Conservation (phyloP, 2,113 vertebrate species). For the Oceanites oceanicus region DNA sequence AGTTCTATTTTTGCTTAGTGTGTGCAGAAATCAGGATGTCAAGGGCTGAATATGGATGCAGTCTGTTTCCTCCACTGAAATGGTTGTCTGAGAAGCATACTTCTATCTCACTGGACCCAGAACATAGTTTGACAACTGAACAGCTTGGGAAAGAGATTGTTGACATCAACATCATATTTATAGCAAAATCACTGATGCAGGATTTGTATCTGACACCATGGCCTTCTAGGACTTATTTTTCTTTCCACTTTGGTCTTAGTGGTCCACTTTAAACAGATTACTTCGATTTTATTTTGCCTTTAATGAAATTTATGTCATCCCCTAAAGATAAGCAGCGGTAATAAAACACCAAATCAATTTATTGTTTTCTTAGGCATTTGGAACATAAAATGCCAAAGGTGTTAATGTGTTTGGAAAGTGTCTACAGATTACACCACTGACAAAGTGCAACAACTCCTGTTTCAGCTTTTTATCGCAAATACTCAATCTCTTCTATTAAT, state of each 20-base stretch:
- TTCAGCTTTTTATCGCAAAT: background rate
- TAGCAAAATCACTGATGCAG: background rate
- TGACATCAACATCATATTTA: conserved; percentile 11
- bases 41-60: background rate
- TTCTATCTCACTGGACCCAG: background rate
- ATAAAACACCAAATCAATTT: background rate
- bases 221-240: background rate
- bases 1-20: background rate
- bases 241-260: background rate
- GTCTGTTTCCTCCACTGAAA: background rate
- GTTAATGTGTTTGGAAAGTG: background rate
- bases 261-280: background rate
- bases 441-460: background rate
- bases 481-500: background rate
- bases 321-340: background rate
- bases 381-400: background rate
- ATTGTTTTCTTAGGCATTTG: background rate
- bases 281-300: background rate
- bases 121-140: conserved; percentile 3
- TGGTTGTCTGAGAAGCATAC: background rate
- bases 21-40: background rate
- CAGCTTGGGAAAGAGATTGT: conserved; percentile 8
- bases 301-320: background rate
- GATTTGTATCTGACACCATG: background rate
- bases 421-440: background rate